Percentiles rank a stretch among this genome's conserved stretches.
phyloP scores from a whole-genome alignment of 2,888 invertebrate species.

The Invenusta paracnida region DNA sequence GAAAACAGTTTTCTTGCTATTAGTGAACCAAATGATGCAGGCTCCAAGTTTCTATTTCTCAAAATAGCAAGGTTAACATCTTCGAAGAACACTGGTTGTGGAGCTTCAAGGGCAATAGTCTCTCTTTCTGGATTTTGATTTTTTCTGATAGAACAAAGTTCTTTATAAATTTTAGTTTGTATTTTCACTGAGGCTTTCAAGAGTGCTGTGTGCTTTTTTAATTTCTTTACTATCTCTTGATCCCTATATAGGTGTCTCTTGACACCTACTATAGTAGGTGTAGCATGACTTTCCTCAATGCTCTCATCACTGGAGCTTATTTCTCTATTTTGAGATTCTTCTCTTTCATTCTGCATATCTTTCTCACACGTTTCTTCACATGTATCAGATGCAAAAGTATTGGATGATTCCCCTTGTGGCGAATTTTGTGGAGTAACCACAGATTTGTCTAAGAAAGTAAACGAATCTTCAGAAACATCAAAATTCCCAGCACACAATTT shows the following conservation, averaged over 20 bases:
- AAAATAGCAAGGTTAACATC: neutral
- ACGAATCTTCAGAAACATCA: slow-evolving; percentile 24
- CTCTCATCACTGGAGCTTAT: neutral
- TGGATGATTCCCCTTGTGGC: neutral
- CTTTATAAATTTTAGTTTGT: too few relatives aligned
- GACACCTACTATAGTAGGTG: neutral
- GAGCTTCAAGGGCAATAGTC: neutral
- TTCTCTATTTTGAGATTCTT: neutral
- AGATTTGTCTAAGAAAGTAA: slow-evolving; percentile 6
- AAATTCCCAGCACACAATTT: neutral
- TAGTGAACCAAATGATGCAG: neutral
- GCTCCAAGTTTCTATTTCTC: neutral
- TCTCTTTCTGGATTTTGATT: neutral
- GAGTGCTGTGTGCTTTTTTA: neutral
- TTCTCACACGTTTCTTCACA: neutral
- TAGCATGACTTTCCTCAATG: slow-evolving; percentile 1
- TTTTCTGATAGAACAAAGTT: neutral
- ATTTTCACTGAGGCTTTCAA: neutral
- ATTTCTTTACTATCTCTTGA: neutral
- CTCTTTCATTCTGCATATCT: slow-evolving; percentile 5
- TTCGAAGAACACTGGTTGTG: neutral
- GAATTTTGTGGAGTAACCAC: neutral
- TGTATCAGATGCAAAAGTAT: neutral
- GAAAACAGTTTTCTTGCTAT: slow-evolving; percentile 1
- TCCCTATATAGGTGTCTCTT: neutral